Base-by-base conservation (phyloP, 1,140 invertebrate species). In the Bemisia tabaci region DNA sequence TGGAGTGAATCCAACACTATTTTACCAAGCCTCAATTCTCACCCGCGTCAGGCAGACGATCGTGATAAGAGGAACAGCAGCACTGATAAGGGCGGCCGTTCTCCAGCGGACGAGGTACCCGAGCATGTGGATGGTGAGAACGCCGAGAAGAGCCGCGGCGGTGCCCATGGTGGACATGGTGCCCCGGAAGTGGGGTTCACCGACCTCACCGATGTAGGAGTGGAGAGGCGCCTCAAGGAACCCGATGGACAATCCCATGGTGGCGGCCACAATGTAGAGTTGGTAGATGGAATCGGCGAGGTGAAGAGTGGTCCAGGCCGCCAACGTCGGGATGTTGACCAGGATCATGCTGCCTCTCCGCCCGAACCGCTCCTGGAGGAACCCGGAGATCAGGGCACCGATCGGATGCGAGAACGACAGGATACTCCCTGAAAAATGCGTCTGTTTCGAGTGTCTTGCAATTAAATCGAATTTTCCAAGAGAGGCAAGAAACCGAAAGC, bases 201-300 rank as follows among this genome's bases (percentile, higher is more conserved):
- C 78, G 2, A 82, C 79, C 74, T 83, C 81, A 5, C 79, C 80
- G 2, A 83, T 76, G 66, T 83, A 83, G 1, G 80, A 78, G 63
- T 79, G 77, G 27, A 82, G 79, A 2, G 81, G 80, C 2, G 80
- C 81, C 60, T 73, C 72, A 79, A 81, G 80, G 12, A 82, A 76
- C 0, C 81, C 81, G 22, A 80, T 77, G n/a, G 80, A 80, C 65
- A 65, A 12, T 22, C 63, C 27, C 12, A 39, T 17, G n/a, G 33
- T 48, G 17, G 23, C n/a, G 21, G 63, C 21, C 2, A 22, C 63
- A 12, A 65, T 2, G 33, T 9, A 48, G 33, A 48, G 33, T 5
- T 17, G 5, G 33, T 5, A 1, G 1, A 66, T 25, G 22, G 71
- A 59, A 22, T 22, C 26, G 1, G 71, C 68, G 58, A 59, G 64